Evolutionary conservation across 2,888 invertebrate genomes (phyloP), one percentile per base, ranked within the genome.

Genomic region (Rhorus exstirpatorius): DNA sequence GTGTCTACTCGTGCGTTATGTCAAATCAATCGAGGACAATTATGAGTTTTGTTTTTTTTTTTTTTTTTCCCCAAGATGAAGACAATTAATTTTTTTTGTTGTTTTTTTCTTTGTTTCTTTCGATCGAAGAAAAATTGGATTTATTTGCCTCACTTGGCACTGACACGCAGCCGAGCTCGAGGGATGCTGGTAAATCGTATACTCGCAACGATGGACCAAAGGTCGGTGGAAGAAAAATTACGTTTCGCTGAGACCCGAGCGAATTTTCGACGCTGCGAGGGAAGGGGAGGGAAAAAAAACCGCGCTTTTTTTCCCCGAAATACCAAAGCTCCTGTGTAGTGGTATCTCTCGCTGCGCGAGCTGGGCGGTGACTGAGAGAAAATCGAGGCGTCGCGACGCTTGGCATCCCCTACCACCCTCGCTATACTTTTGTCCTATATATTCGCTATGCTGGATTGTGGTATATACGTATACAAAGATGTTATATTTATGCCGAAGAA

Each of bases 291-390:
- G 14, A 31, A 72, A n/a, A 84, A 83, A 86, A 84, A 84, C 86
- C 85, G 88, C 87, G 87, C 85, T 85, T 60, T 65, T 71, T 61
- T 51, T 44, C 12, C 60, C 67, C 19, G 53, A 55, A 67, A 41
- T 49, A 19, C 38, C 35, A n/a, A 65, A 68, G 53, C 49, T 35
- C 49, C 31, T 70, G 46, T 24, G 55, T 72, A 61, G 75, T 49
- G 67, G 78, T 67, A 81, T 80, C 71, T 78, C 83, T 68, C 83
- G 78, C 80, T 74, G 65, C 84, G 86, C 87, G 86, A 85, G 85
- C 83, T 91, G 91, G 91, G 91, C 91, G 91, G 91, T 90, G 90
- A 91, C 91, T 91, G 91, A 91, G 89, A 88, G 88, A 83, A 70
- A 79, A 79, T 79, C 85, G 86, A 88, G 86, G 88, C 89, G 89